A percentile compares a stretch with the other conserved stretches of the same genome.
Evolutionary conservation across 2,113 vertebrate species (phyloP).

Genomic region (Pelobates fuscus): DNA sequence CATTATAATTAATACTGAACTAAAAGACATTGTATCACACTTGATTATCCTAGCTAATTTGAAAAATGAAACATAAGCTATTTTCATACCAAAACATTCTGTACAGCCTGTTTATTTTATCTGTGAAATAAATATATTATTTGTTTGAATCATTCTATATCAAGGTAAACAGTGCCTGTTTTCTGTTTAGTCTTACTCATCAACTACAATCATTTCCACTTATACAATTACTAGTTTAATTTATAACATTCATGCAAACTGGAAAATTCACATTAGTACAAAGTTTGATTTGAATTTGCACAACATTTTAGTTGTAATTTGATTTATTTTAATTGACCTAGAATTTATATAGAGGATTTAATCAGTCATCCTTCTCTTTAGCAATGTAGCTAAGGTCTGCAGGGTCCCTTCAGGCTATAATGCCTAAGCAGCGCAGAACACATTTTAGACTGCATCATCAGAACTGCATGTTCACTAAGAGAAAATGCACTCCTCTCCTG

Average conservation of each 20-base stretch:
- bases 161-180: too few relatives aligned
- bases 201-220: too few relatives aligned
- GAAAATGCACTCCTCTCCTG: constrained; percentile 52
- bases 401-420: constrained; percentile 45
- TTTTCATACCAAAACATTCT: too few relatives aligned
- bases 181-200: too few relatives aligned
- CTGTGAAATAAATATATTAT: too few relatives aligned
- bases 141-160: too few relatives aligned
- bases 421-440: constrained; percentile 42
- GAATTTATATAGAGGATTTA: constrained; percentile 38
- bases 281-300: neutral
- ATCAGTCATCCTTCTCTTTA: constrained; percentile 45
- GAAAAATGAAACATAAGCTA: too few relatives aligned
- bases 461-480: constrained; percentile 48
- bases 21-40: too few relatives aligned
- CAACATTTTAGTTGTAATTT: constrained; percentile 8
- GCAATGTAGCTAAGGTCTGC: constrained; percentile 45
- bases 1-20: too few relatives aligned
- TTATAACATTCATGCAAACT: neutral
- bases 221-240: too few relatives aligned
- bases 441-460: constrained; percentile 51
- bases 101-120: too few relatives aligned
- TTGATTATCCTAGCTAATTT: too few relatives aligned
- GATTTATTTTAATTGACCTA: constrained; percentile 43
- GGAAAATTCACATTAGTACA: neutral